Base-by-base conservation (phyloP, 2,797 vertebrate genomes). In the Chelon auratus region DNA sequence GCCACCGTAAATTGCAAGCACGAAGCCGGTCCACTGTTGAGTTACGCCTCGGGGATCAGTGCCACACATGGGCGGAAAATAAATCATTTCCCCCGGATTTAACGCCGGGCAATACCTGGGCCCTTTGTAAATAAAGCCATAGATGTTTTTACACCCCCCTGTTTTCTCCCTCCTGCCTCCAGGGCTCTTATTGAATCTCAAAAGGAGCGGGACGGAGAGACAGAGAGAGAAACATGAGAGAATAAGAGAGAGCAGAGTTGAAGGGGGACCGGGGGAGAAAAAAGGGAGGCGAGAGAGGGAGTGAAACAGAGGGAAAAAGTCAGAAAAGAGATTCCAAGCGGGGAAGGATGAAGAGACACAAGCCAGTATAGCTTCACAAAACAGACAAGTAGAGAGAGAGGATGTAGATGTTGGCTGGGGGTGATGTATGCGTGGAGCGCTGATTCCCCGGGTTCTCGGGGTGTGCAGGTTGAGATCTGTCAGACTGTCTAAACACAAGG, bases 41-140 rank as follows among this genome's bases (percentile, higher is more conserved):
- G 92, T 92, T 93, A 91, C 91, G 90, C 93, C 91, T 92, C 85
- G 43, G 91, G 93, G 91, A 93, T 90, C 89, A 82, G 85, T 91
- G 90, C 92, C 91, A 92, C 92, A 92, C 92, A 92, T 75, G 87
- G 88, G 77, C 65, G 77, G 88, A 89, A 90, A 92, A 91, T 94
- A 94, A 94, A 94, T 94, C 92, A 93, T 91, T 91, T 90, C 91
- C 91, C 81, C 81, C 71, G 84, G 93, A 93, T 93, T 92, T 93
- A 93, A 93, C 84, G 81, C 85, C 14, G 83, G 91, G 91, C 89
- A 87, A 90, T 93, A 92, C 93, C 92, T 91, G 91, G 89, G 78
- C 85, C 89, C 88, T 92, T 93, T 93, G 93, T 93, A 93, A 94
- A 94, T 94, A 93, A 94, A 92, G 89, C 92, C 87, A 92, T 91